These are phyloP conservation scores for Siniperca knerii DNA, from an alignment of 2,113 vertebrate genomes.

Conservation along the genomic window DNA sequence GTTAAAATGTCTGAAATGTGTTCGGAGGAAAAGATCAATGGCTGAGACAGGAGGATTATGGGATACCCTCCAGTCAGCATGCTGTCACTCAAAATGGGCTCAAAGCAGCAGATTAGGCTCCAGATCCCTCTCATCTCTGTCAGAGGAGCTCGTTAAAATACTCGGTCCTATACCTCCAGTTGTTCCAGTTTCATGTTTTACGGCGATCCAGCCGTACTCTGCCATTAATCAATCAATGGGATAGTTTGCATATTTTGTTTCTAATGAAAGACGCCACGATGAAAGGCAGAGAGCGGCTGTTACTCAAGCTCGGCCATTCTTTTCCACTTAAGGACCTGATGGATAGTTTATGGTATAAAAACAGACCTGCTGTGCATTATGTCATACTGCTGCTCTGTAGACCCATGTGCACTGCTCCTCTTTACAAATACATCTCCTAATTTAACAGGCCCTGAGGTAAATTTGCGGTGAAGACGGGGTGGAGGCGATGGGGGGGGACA, in stretches of 20 bases:
- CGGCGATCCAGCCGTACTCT: conserved; percentile 2
- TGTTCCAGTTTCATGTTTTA: conserved; percentile 64
- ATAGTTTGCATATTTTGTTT: conserved; percentile 57
- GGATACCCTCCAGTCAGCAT: conserved; percentile 58
- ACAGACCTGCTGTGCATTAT: conserved; percentile 58
- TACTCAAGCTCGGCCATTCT: conserved; percentile 49
- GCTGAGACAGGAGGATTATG: conserved; percentile 47
- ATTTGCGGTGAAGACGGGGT: conserved; percentile 25
- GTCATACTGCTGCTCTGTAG: conserved; percentile 39
- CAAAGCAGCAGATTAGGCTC: conserved; percentile 48
- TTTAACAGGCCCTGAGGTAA: conserved; percentile 52
- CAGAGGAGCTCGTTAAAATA: conserved; percentile 66
- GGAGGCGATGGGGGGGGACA: not conserved
- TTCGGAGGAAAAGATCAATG: conserved; percentile 57
- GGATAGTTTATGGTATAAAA: conserved; percentile 57
- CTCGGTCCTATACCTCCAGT: conserved; percentile 29
- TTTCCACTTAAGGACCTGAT: conserved; percentile 68
- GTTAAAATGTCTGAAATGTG: conserved; percentile 64
- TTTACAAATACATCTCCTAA: conserved; percentile 43
- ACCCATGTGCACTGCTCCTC: conserved; percentile 26
- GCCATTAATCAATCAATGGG: conserved; percentile 60
- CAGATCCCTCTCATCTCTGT: conserved; percentile 49
- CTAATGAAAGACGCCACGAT: conserved; percentile 58
- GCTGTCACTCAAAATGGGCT: conserved; percentile 63
- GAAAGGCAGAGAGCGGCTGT: conserved; percentile 48